A percentile compares a stretch with the other conserved stretches of the same genome.
Evolutionary conservation across 2,888 invertebrate genomes (phyloP).

Genomic region (Dexiosoma caninum): DNA sequence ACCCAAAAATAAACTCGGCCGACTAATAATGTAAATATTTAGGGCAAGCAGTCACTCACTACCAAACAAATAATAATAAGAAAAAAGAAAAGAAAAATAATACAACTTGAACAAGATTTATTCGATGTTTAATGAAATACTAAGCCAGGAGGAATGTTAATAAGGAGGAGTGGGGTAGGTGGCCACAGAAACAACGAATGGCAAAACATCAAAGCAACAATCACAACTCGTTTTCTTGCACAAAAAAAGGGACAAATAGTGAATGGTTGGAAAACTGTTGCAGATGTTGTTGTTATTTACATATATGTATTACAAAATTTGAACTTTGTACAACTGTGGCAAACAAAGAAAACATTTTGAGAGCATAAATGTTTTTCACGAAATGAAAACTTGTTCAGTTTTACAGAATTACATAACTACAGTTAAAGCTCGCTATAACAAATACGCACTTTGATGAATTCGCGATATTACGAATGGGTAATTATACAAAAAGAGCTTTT

Average conservation of each 20-base stretch:
- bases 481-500: no score
- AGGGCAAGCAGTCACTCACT: slow-evolving; percentile 1
- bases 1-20: background rate
- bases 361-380: background rate
- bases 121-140: no score
- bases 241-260: background rate
- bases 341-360: slow-evolving; percentile 21
- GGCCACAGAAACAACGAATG: slow-evolving; percentile 21
- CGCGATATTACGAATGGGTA: no score
- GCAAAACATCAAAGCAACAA: slow-evolving; percentile 38
- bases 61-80: background rate
- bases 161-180: background rate
- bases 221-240: slow-evolving; percentile 26
- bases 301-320: slow-evolving; percentile 10
- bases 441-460: no score
- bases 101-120: background rate
- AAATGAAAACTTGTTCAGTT: background rate
- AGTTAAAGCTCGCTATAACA: no score
- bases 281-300: background rate
- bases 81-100: background rate
- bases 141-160: background rate
- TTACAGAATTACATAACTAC: background rate
- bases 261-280: background rate
- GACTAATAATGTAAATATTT: slow-evolving; percentile 45
- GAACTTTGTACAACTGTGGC: slow-evolving; percentile 30